Conservation (phyloP, 2,888 invertebrate genomes). For the Nomada flava region DNA sequence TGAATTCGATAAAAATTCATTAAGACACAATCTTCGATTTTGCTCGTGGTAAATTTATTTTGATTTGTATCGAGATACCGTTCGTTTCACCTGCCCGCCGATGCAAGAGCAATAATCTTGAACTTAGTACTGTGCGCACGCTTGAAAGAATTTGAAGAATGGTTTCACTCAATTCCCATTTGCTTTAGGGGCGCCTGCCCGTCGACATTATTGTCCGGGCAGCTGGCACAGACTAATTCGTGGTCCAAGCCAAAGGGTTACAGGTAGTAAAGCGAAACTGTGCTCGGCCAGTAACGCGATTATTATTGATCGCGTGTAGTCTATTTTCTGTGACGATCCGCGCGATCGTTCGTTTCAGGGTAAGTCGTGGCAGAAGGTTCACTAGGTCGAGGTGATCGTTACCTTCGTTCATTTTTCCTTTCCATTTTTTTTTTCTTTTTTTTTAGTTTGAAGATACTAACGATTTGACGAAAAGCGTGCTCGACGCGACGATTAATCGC, state of each 20-base stretch:
- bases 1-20: too few species aligned
- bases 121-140: neutral
- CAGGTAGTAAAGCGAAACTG: slow-evolving; percentile 30
- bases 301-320: neutral
- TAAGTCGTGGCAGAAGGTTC: neutral
- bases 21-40: neutral
- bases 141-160: neutral
- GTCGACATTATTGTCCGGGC: slow-evolving; percentile 45
- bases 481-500: slow-evolving; percentile 40
- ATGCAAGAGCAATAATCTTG: neutral
- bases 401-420: too few species aligned
- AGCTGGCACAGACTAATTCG: slow-evolving; percentile 47
- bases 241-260: slow-evolving; percentile 27
- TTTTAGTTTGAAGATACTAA: neutral
- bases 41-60: too few species aligned
- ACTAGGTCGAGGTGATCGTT: neutral
- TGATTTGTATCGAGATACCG: too few species aligned
- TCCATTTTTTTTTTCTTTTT: too few species aligned
- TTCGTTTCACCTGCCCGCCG: too few species aligned
- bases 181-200: neutral
- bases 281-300: neutral
- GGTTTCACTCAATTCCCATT: neutral
- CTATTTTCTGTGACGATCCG: neutral
- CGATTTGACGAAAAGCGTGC: too few species aligned
- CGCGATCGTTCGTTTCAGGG: neutral